Base-by-base conservation (phyloP, 1,140 invertebrate species). In the Marisa cornuarietis region DNA sequence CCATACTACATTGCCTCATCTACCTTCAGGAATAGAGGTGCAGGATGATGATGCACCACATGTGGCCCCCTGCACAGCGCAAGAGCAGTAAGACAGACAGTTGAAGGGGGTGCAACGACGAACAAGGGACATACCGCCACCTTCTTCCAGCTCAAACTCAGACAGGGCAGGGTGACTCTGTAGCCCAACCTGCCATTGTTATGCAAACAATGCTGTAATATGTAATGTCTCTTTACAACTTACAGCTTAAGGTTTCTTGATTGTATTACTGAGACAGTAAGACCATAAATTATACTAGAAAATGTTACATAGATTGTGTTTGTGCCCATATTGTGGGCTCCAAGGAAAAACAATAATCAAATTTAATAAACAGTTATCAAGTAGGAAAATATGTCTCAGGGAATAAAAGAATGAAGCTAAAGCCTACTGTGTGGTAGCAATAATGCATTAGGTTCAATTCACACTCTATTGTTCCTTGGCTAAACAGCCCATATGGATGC, bases 71-170 rank as follows among this genome's bases (percentile, higher is more conserved):
- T 80, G 79, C n/a, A 76, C 71, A 10, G 80, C 79, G 79, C 85
- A 86, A 9, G 79, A 76, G 79, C 85, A 86, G 22, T 84, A 82
- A 18, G 83, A 82, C 26, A 75, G 58, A 82, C 85, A 86, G 65
- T 77, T 80, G 63, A 74, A 80, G 16, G 82, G n/a, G 0, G 77
- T 51, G 79, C 84, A 85, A 31, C 83, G 51, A 20, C 84, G 71
- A 0, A 79, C 63, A 49, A 85, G 62, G 13, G 69, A 65, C 62
- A 84, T 68, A 22, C 42, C 54, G 7, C 82, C 83, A 20, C 80
- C 82, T 24, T 71, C 18, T 18, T 71, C 68, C 24, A 79, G 78
- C 0, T 63, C 42, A 73, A 85, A 82, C 66, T 80, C 66, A 42
- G 75, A 79, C 63, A 83, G 81, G 62, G 83, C 69, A 18, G 84